Base-by-base conservation (phyloP, 2,797 vertebrate genomes). In the Sarcophilus harrisii region DNA sequence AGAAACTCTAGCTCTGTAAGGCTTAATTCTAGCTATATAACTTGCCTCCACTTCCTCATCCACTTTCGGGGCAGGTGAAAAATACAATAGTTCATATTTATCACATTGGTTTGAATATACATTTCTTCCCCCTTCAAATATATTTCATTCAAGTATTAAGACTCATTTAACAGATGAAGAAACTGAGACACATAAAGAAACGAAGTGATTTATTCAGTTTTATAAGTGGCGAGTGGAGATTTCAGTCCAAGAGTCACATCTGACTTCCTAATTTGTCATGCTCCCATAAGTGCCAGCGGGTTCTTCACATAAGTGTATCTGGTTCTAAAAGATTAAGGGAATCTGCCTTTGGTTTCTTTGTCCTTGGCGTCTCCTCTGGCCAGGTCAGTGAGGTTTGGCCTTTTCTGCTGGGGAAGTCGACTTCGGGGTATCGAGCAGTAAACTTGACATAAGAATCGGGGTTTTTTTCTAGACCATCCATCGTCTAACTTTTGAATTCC, bases 81-180 rank as follows among this genome's bases (percentile, higher is more conserved):
- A 87, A 90, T 32, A 30, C 49, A 87, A 52, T 32, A n/a, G 49
- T 90, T 58, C 60, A 54, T 14, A 27, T 92, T 95, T 95, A 91
- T 92, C 95, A 96, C 55, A 90, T 94, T 62, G 57, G 93, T 38
- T 18, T 49, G 91, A 87, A 4, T 58, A 9, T 57, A 30, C 21
- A n/a, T 95, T 97, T 93, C 73, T 93, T 90, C 54, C n/a, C 87
- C 87, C 93, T 94, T 94, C 92, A 96, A 96, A 91, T 91, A 60
- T 57, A 29, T 94, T 94, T n/a, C 29, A 38, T 60, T 13, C 87
- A 45, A 6, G 54, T n/a, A 4, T 58, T 21, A 59, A 27, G 38
- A 87, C 38, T 29, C 27, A 2, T 89, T 58, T 94, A 94, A 90
- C 27, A 52, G 55, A 90, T 49, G 11, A 95, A 57, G 27, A 95